Evolutionary conservation across 2,113 vertebrate genomes (phyloP), one percentile per base, ranked within the genome.

Genomic region (Delphinapterus leucas): DNA sequence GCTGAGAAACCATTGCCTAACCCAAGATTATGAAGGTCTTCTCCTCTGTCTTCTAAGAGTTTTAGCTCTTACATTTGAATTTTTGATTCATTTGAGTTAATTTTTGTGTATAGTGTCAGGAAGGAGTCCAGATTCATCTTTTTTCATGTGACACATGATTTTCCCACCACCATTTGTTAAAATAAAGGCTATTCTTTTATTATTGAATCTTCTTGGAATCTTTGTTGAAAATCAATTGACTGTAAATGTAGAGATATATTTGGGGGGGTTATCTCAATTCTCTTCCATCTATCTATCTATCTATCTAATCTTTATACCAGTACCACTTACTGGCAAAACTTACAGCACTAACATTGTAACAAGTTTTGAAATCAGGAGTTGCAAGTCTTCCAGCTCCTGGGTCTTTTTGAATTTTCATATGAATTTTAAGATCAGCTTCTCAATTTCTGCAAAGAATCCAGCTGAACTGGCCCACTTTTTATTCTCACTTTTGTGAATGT

Each of bases 331-430:
- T 79, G 38, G 38, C 38, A 90, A 85, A 47, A 23, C 7, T 23
- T 88, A 60, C 4, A 47, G 60, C 14, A 20, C 25, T 47, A 80
- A 88, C 65, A 79, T 31, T 61, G 33, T 61, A 53, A 33, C 53
- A 44, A n/a, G 65, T 81, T 92, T 92, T 60, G 68, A 92, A 70
- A 53, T 85, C 88, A 85, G 31, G 87, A 84, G 38, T 14, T 95
- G 33, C 41, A 73, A 33, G 21, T 53, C 33, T 18, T 85, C 26
- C 9, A 70, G 47, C 33, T 77, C 47, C 15, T 76, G 81, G 36
- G 33, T 94, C 38, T 10, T 73, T 76, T 68, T 81, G 53, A 49
- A 84, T 83, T 95, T 95, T 96, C 89, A n/a, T 38, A 10, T 47
- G 70, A 55, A 55, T 88, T 81, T 79, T 70, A 76, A 77, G 61